A percentile compares a stretch with the other conserved stretches of the same genome.
Conservation (phyloP, 1,140 invertebrate genomes). For the Vollenhovia emeryi region DNA sequence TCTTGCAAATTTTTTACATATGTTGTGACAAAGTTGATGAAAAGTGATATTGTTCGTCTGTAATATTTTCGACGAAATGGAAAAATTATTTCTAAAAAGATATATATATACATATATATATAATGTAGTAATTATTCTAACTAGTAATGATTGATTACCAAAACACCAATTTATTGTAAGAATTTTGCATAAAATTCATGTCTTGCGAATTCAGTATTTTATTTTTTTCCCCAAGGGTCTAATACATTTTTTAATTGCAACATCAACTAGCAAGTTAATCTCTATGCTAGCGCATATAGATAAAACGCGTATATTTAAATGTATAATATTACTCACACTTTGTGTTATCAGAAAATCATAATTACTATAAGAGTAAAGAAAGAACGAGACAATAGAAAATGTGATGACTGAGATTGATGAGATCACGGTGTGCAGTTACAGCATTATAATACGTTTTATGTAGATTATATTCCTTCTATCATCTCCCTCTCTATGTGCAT, state of each 20-base stretch:
- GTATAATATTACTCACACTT: constrained; percentile 25
- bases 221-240: not conserved
- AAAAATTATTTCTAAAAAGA: not conserved
- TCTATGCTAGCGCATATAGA: not conserved
- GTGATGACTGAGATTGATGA: constrained; percentile 2
- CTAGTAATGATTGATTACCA: not conserved
- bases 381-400: not conserved
- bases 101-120: not conserved
- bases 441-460: constrained; percentile 45
- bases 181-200: not conserved
- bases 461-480: constrained; percentile 44
- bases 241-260: not conserved
- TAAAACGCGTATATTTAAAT: not conserved
- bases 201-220: not conserved
- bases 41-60: not conserved
- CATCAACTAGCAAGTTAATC: not conserved
- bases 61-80: not conserved
- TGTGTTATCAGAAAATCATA: not conserved
- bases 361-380: not conserved
- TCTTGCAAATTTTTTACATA: not conserved
- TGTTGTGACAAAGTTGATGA: not conserved
- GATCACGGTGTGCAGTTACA: constrained; percentile 31
- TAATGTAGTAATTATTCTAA: not conserved
- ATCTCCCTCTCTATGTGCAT: constrained; percentile 3
- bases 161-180: constrained; percentile 2